Conservation (phyloP, 1,140 invertebrate genomes). For the Leptinotarsa defecta region DNA sequence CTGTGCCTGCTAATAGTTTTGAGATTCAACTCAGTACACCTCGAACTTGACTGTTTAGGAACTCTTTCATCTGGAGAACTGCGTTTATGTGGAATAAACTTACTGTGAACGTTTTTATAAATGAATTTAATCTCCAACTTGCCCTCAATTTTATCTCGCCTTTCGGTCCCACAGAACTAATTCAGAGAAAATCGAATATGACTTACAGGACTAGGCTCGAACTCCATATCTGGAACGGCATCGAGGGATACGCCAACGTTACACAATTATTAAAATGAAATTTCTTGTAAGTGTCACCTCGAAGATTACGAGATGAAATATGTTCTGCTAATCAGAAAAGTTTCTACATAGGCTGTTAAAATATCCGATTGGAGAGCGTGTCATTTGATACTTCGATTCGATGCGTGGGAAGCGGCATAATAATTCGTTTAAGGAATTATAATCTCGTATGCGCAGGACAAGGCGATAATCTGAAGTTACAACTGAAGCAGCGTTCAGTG, state of each 20-base stretch:
- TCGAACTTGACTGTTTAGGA: too few species aligned
- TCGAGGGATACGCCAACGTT: background rate
- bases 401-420: background rate
- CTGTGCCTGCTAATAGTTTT: too few species aligned
- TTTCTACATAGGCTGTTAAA: background rate
- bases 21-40: too few species aligned
- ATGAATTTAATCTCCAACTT: too few species aligned
- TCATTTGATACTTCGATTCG: background rate
- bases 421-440: background rate
- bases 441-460: background rate
- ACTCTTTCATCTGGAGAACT: too few species aligned
- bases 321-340: background rate
- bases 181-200: too few species aligned
- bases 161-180: too few species aligned
- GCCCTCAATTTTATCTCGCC: too few species aligned
- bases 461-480: background rate
- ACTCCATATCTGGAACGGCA: background rate
- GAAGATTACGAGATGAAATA: background rate
- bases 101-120: too few species aligned
- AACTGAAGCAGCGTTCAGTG: background rate
- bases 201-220: too few species aligned
- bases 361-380: background rate
- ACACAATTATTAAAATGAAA: background rate
- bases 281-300: background rate
- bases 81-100: too few species aligned